Evolutionary conservation across 1,140 invertebrate species (phyloP), one percentile per base, ranked within the genome.

Genomic region (Thereuonema tuberculata): DNA sequence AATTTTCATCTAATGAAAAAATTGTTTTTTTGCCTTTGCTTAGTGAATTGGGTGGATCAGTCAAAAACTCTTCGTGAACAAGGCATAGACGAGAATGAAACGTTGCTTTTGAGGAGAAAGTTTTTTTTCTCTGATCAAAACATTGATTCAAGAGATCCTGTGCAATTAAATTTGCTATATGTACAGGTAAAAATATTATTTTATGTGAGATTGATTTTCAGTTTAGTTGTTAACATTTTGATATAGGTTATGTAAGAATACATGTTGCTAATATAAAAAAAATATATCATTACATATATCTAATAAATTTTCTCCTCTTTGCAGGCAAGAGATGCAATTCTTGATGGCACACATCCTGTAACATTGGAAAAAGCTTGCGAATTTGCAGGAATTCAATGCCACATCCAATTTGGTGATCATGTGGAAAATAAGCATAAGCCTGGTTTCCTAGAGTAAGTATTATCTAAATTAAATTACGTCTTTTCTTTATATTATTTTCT

Each of bases 51-150:
- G 97, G 84, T 99, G 63, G 94, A 99, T 77, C 92, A 94, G 53
- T 84, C 89, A 21, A 97, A 96, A 76, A 99, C 97, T 0, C 76
- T 99, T 17, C 77, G 94, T 56, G 94, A 99, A 74, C 96, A 99
- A 76, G 94, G 93, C 49, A 90, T 99, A 49, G 89, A 93, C 66
- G 89, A 93, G 70, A 80, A 82, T 15, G 92, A 97, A 72, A 93
- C 90, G 14, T 83, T 99, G 3, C 75, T 99, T 14, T 78, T 99
- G 29, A 79, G 92, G 53, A 77, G 97, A 59, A 96, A 97, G 72
- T 97, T 93, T 74, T 99, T 99, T 82, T 99, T 94, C 76, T 98
- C 93, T 0, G 97, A 99, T 77, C 91, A 96, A 68, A 99, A 99
- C 76, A 95, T 99, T 65, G 96, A 99, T 76, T 94, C 92, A 14